Base-by-base conservation (phyloP, 2,797 vertebrate genomes). In the Alcedo quadribrachys region DNA sequence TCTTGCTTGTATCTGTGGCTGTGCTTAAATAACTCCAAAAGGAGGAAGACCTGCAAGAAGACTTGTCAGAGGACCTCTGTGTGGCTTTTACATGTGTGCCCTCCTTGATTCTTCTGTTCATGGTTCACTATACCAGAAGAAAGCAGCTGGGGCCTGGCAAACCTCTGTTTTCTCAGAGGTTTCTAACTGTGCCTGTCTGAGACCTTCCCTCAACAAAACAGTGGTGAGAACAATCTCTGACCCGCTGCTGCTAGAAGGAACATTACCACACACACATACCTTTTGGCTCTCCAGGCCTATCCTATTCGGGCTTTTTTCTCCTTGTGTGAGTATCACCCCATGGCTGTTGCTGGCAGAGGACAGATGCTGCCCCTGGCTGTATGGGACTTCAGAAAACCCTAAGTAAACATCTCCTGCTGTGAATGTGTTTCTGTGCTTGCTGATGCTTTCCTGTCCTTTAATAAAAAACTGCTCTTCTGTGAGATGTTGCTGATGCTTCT, bases 191-290 rank as follows among this genome's bases (percentile, higher is more conserved):
- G 53, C n/a, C 19, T 43, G 6, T 24, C 14, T 43, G 53, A 51
- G 35, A 28, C 53, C 6, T 2, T 19, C 21, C 11, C 13, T 88
- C 27, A 33, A 48, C 21, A 73, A 85, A 33, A 4, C 53, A 53
- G 18, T 9, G 25, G 35, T 57, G 55, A 75, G 63, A 61, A 28
- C 11, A 30, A 15, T 12, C 32, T 58, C 35, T 58, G 63, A 45
- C 43, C 28, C 69, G 17, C 30, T 87, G 33, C 50, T 89, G 18
- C 40, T 76, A 25, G 37, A 43, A 62, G 43, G 35, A 85, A n/a
- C 10, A 2, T 30, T 65, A 2, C 4, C 9, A 6, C 24, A 22
- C 28, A 2, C 7, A 20, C 22, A 2, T 5, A 1, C 25, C 7
- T 61, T 86, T 51, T 66, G 53, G 8, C 40, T 62, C 35, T 73